Conservation (phyloP, 2,113 vertebrate species). For the Hoplias malabaricus region DNA sequence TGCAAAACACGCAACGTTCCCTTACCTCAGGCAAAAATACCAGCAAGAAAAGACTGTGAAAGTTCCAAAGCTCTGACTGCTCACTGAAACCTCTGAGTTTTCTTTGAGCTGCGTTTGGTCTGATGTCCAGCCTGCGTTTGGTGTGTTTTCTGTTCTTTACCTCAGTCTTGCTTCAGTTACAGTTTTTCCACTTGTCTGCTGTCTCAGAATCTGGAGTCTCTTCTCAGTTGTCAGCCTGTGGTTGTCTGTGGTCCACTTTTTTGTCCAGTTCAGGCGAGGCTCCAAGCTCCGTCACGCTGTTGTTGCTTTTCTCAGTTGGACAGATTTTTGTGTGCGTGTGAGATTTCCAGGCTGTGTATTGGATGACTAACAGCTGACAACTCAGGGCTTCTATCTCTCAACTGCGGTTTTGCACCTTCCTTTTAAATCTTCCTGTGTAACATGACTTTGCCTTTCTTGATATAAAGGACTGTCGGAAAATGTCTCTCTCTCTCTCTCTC, state of each 20-base stretch:
- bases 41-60: background rate
- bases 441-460: background rate
- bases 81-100: background rate
- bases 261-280: background rate
- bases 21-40: slow-evolving; percentile 23
- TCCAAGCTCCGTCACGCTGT: background rate
- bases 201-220: background rate
- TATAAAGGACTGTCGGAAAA: background rate
- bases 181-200: background rate
- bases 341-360: background rate
- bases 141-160: background rate
- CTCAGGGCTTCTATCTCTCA: background rate
- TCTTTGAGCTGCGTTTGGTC: background rate
- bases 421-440: background rate
- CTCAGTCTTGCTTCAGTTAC: background rate
- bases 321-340: background rate
- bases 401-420: background rate
- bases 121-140: background rate
- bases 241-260: background rate
- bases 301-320: background rate
- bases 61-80: background rate
- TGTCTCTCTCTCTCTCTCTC: slow-evolving; percentile 9
- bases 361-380: background rate
- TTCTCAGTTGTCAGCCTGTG: background rate
- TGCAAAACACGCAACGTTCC: background rate